Evolutionary conservation across 2,797 vertebrate genomes (phyloP).

Genomic region (Chlorospingus flavigularis): DNA sequence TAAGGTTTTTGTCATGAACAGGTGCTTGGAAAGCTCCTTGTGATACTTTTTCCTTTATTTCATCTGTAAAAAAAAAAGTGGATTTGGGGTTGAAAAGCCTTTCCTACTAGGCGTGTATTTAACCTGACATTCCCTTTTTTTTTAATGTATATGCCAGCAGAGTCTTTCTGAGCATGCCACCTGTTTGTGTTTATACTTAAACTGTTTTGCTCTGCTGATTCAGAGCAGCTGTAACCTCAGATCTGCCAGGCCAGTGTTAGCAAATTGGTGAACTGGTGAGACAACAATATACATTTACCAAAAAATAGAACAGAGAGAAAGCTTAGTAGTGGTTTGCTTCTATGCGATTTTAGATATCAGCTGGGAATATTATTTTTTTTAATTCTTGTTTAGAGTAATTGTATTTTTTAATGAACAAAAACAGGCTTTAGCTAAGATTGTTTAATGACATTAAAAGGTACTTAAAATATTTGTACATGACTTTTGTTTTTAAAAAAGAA

Average conservation of each 20-base stretch:
- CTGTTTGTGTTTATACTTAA: background rate
- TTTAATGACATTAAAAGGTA: background rate
- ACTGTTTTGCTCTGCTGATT: background rate
- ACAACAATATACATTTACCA: background rate
- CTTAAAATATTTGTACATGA: background rate
- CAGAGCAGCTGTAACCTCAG: background rate
- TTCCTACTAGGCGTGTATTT: background rate
- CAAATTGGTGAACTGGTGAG: background rate
- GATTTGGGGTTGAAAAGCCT: background rate
- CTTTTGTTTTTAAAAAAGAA: background rate
- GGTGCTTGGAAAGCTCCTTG: background rate
- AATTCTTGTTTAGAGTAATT: background rate
- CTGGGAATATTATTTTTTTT: background rate
- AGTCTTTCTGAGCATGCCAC: background rate
- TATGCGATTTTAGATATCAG: background rate
- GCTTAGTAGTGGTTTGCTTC: background rate
- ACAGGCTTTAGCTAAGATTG: background rate
- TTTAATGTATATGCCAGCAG: background rate
- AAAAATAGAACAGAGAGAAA: background rate
- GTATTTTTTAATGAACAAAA: background rate
- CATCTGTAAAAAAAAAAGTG: background rate
- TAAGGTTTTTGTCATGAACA: background rate
- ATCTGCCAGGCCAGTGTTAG: background rate
- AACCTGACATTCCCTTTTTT: background rate
- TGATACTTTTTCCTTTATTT: background rate